phyloP scores from a whole-genome alignment of 2,888 invertebrate species.

The Tipula confusa region DNA sequence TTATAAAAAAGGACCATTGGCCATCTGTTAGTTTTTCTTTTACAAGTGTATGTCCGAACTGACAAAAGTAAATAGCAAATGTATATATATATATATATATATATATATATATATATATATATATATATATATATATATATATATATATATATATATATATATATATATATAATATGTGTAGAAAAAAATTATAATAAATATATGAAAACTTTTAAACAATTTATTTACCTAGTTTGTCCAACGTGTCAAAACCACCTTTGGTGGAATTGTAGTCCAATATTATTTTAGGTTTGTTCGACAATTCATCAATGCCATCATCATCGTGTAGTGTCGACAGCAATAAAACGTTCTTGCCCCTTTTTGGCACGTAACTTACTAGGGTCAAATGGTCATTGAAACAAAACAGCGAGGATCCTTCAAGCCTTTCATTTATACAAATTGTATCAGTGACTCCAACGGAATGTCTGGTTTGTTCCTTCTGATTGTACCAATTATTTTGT shows the following conservation, averaged over 20 bases:
- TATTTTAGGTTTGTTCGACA: constrained; percentile 33
- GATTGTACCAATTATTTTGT: constrained; percentile 34
- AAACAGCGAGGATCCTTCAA: not conserved
- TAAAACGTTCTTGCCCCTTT: constrained; percentile 32
- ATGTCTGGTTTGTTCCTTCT: constrained; percentile 33
- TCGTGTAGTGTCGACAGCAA: constrained; percentile 32
- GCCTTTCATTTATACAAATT: not conserved
- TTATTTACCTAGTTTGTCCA: not conserved
- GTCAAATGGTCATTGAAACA: not conserved
- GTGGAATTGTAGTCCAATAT: not conserved
- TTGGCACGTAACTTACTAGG: constrained; percentile 3
- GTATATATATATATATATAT: too few species aligned
- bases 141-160: too few species aligned
- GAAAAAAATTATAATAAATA: too few species aligned
- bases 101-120: too few species aligned
- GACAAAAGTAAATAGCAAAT: too few species aligned
- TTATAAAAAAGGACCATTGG: constrained; percentile 33
- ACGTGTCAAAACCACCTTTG: too few species aligned
- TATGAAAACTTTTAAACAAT: not conserved
- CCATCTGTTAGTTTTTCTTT: constrained; percentile 34
- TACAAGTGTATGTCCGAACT: constrained; percentile 32
- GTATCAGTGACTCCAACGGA: not conserved
- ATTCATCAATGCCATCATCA: constrained; percentile 32
- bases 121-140: too few species aligned
- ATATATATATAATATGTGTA: too few species aligned